A percentile compares a stretch with the other conserved stretches of the same genome.
Evolutionary conservation across 2,888 invertebrate genomes (phyloP).

Genomic region (Bombyx huttoni): DNA sequence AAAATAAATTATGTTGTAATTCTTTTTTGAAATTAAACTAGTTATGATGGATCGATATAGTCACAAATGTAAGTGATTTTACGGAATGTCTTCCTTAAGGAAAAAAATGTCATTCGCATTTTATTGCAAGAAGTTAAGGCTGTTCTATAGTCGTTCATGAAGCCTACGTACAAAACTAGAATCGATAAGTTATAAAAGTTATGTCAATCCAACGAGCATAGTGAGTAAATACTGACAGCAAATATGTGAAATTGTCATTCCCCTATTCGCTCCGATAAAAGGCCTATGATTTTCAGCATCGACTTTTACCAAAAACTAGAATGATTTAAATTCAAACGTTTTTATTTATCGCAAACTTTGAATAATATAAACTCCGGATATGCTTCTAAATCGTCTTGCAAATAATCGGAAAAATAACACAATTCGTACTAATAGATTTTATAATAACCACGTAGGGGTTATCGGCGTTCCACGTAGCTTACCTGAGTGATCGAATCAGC

Average conservation of each 20-base stretch:
- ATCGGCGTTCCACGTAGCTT: too few relatives aligned
- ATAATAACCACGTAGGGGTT: too few relatives aligned
- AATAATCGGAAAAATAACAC: too few relatives aligned
- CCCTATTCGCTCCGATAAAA: background rate
- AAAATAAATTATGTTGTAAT: too few relatives aligned
- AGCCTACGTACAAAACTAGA: background rate
- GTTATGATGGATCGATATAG: too few relatives aligned
- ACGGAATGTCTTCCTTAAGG: too few relatives aligned
- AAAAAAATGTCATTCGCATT: too few relatives aligned
- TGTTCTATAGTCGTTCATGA: background rate
- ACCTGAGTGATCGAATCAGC: too few relatives aligned
- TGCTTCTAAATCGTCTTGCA: background rate
- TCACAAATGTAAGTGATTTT: too few relatives aligned
- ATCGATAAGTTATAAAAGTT: background rate
- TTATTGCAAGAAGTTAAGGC: too few relatives aligned
- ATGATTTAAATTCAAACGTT: background rate
- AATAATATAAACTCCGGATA: background rate
- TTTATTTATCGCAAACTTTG: background rate
- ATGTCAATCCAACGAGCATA: background rate
- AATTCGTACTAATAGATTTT: too few relatives aligned
- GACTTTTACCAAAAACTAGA: background rate
- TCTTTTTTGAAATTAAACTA: too few relatives aligned
- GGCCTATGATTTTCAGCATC: background rate
- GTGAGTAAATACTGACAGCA: background rate
- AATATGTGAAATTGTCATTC: constrained; percentile 2